These are phyloP conservation scores for Leucania comma DNA, from an alignment of 2,888 invertebrate species.

Conservation along the genomic window DNA sequence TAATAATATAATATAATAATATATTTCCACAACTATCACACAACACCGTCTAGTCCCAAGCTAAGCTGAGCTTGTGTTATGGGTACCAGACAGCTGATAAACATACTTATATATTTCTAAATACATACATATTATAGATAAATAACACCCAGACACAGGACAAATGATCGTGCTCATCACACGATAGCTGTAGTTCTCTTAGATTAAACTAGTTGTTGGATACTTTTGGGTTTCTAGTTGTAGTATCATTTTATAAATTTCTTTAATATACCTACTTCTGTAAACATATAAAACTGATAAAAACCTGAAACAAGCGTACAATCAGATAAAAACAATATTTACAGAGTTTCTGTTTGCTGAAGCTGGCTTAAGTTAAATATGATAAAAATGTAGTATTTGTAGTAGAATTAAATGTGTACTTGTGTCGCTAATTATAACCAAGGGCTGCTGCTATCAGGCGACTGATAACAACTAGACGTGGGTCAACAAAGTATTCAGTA, in stretches of 20 bases:
- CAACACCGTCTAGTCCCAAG: too few relatives aligned
- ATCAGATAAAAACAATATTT: slow-evolving; percentile 43
- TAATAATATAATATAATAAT: too few relatives aligned
- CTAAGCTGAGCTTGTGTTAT: too few relatives aligned
- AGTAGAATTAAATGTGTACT: slow-evolving; percentile 33
- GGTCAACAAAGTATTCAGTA: slow-evolving; percentile 2
- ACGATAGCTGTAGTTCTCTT: background rate
- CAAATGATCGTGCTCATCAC: too few relatives aligned
- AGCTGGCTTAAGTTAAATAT: slow-evolving; percentile 33
- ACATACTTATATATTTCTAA: too few relatives aligned
- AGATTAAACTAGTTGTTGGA: background rate
- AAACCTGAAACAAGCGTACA: slow-evolving; percentile 14
- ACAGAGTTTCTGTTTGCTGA: slow-evolving; percentile 6
- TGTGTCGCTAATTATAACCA: slow-evolving; percentile 41
- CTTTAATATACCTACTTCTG: background rate
- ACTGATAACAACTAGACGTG: slow-evolving; percentile 41
- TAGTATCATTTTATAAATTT: background rate
- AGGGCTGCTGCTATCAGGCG: slow-evolving; percentile 38
- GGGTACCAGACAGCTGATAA: too few relatives aligned
- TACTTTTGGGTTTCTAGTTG: background rate
- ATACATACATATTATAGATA: too few relatives aligned
- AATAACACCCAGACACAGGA: too few relatives aligned
- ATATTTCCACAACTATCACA: too few relatives aligned
- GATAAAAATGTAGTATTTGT: slow-evolving; percentile 46
- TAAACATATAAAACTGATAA: slow-evolving; percentile 24